Evolutionary conservation across 2,797 vertebrate genomes (phyloP), one percentile per base, ranked within the genome.

Genomic region (Anomalospiza imberbis): DNA sequence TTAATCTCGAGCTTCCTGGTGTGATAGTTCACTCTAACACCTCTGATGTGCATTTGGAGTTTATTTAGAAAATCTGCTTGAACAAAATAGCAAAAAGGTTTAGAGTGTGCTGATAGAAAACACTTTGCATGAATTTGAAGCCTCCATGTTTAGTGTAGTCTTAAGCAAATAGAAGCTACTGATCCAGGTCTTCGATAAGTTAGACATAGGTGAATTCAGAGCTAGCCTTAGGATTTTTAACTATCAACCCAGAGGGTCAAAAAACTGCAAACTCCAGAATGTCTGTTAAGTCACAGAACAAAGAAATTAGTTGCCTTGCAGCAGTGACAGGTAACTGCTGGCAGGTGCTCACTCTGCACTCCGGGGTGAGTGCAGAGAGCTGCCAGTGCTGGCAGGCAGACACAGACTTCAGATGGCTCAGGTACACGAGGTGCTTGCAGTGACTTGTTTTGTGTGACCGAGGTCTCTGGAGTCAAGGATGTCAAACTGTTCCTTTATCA

Each of bases 381-480:
- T n/a, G 61, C 72, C 65, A 7, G 82, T 4, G 0, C 20, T 82
- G 73, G 31, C 36, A 17, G 70, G 58, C 53, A 36, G 79, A 60
- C 67, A 73, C 77, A 40, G 51, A 20, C 60, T 87, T 94, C 81
- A 91, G 40, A 50, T 57, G 62, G 75, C 88, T 91, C 65, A 48
- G 42, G 4, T 18, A 24, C n/a, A 32, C 4, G 5, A 73, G 70
- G 45, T 67, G 22, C 54, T 70, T 70, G 47, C 73, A 10, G n/a
- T 38, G 60, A 45, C 74, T 94, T 76, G 67, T 53, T 78, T 50
- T 70, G 61, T 93, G 72, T 85, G 91, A 61, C 80, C 19, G 3
- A 88, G 89, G 88, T 94, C 89, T 94, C 80, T 42, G 45, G 80
- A 84, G 77, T 91, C 93, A 82, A 82, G 58, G 66, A n/a, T 95